Base-by-base conservation (phyloP, 1,140 invertebrate species). In the Plectrocnemia conspersa region DNA sequence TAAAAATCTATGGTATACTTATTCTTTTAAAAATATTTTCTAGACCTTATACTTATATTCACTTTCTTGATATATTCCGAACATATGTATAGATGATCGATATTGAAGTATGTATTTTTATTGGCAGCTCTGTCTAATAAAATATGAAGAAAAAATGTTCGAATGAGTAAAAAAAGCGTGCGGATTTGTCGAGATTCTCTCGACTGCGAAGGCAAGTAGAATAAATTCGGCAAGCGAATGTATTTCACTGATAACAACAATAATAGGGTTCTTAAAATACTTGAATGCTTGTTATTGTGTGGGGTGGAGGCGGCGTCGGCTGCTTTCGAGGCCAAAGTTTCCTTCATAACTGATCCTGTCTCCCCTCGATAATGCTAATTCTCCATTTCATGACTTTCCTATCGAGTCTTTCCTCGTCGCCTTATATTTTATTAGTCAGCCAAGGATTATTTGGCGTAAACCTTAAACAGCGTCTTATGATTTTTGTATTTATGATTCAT, bases 201-300 rank as follows among this genome's bases (percentile, higher is more conserved):
- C n/a, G n/a, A n/a, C n/a, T n/a, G n/a, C n/a, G 19, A 25, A 24
- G 19, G 15, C 15, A 25, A 29, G 44, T 10, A 23, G 27, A 47
- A 9, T 15, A 25, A 47, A 22, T 23, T 32, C 27, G 35, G 19
- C 13, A 11, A 25, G 21, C 21, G 54, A 56, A 56, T 56, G 54
- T 52, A 46, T 56, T 56, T 42, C 40, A 41, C 38, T 50, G 54
- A 56, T 56, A 56, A 50, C 54, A 56, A 56, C 49, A 56, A 56
- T 56, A 44, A 56, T 56, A 33, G 47, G 42, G 46, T 52, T 50
- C 54, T 56, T 56, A 56, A 56, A 56, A 56, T 56, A 45, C 54
- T 56, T 36, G 33, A 27, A 19, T 23, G 53, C 15, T 24, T 56
- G 46, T 56, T 56, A 49, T 56, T 56, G 47, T 40, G 22, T 13